Evolutionary conservation across 2,888 invertebrate species (phyloP), one percentile per base, ranked within the genome.

Genomic region (Brachypalpus laphriformis): DNA sequence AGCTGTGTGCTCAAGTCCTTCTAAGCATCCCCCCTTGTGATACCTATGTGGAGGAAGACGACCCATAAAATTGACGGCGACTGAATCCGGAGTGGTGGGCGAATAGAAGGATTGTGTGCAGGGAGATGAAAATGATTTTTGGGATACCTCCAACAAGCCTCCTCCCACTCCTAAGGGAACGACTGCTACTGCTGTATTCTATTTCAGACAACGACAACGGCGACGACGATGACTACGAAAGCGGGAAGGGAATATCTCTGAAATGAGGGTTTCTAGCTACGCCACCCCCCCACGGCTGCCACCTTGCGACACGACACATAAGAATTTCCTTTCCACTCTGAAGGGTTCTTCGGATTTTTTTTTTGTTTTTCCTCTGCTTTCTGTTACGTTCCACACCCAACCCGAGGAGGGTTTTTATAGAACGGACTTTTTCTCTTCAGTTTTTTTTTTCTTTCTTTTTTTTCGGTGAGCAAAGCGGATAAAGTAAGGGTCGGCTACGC

Each of bases 321-420:
- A 85, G 85, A 85, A 85, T 85, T 85, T 85, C 76, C 85, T 49
- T 81, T 85, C 81, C 81, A 85, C 81, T 85, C 66, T 76, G 81
- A 81, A 85, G 81, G 81, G 81, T 85, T 85, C 85, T 85, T 85
- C 45, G 75, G 74, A 75, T 63, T 66, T 63, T 75, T 63, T 66
- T 63, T 75, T 76, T 83, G 63, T 66, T 65, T 59, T 51, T 57
- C 47, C 59, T 63, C 40, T 51, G 59, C 65, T 70, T 51, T 76
- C 65, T 40, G 65, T 56, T 54, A 54, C 20, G 70, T 66, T 82
- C 74, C 70, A 72, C 47, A 54, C 31, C 83, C 56, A 54, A 54
- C 68, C 71, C 68, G 49, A 57, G 75, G 65, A 70, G 78, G 66
- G 81, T 59, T 76, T 59, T 71, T 66, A 76, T 66, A 75, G 71